Conservation (phyloP, 2,888 invertebrate species). For the Standfussiana lucernea region DNA sequence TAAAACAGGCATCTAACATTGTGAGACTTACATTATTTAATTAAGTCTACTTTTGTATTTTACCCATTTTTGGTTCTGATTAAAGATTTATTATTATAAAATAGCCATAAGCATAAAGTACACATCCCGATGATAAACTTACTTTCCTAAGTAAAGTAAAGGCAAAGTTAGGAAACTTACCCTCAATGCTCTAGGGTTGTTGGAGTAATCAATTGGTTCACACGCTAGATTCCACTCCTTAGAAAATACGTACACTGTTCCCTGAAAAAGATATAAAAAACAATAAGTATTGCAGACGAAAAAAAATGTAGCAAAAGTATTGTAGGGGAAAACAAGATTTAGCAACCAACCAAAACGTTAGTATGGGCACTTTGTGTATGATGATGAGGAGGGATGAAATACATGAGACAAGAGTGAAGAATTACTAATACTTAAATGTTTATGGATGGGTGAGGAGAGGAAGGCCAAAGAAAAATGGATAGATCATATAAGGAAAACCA, state of each 20-base stretch:
- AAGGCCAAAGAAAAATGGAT: background rate
- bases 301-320: background rate
- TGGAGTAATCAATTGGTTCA: conserved; percentile 58
- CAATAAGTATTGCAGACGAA: background rate
- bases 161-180: too few relatives aligned
- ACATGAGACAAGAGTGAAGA: background rate
- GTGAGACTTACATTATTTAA: too few relatives aligned
- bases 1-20: too few relatives aligned
- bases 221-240: conserved; percentile 54
- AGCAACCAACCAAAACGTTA: background rate
- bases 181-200: conserved; percentile 53
- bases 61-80: too few relatives aligned
- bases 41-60: too few relatives aligned
- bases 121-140: too few relatives aligned
- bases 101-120: too few relatives aligned
- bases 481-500: background rate
- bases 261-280: conserved; percentile 52
- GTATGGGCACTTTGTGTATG: background rate
- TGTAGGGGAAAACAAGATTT: background rate
- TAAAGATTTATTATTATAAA: too few relatives aligned
- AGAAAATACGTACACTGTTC: conserved; percentile 29
- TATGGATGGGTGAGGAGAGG: background rate
- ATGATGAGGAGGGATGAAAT: background rate
- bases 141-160: too few relatives aligned
- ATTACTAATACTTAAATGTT: too few relatives aligned